Evolutionary conservation across 2,113 vertebrate genomes (phyloP), one percentile per base, ranked within the genome.

Genomic region (Callospermophilus lateralis): DNA sequence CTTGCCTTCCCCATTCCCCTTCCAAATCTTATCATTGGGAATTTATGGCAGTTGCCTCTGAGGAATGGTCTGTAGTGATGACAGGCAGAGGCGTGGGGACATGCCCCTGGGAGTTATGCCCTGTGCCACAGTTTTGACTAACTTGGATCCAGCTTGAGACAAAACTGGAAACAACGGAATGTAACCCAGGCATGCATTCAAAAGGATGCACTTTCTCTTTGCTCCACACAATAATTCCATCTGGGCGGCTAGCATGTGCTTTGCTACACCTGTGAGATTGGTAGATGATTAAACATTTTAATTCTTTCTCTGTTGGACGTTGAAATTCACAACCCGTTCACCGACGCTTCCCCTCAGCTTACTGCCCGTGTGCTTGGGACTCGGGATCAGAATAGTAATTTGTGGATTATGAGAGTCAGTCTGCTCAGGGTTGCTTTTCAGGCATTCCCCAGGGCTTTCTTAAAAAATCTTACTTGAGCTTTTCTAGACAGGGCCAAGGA

Each of bases 361-460:
- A 34, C 63, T 93, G 86, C 42, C 32, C 48, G n/a, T 55, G 92
- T 97, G 37, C 78, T 94, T 88, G 68, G 88, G 89, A 96, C 92
- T 98, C 95, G 93, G 96, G 90, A 96, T 89, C 92, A 95, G 97
- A 97, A 97, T 94, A 97, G 86, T 90, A 97, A 97, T 96, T 96
- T 63, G 87, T 96, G 72, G 91, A 95, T 98, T 98, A 96, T 92
- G 51, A 79, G 77, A 90, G 42, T 53, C 92, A 63, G 89, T 61
- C 70, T 92, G 90, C 80, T 42, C 13, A 20, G 51, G 67, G 32
- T 90, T 97, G 15, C 39, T 97, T 97, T 97, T 77, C 55, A 95
- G 97, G 89, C 17, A 3, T 30, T 97, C 97, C 78, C 81, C 63
- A 78, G 55, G 94, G 45, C 96, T 97, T 93, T 22, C 94, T 94